phyloP scores from a whole-genome alignment of 2,888 invertebrate species.

The Campoplex nolae region DNA sequence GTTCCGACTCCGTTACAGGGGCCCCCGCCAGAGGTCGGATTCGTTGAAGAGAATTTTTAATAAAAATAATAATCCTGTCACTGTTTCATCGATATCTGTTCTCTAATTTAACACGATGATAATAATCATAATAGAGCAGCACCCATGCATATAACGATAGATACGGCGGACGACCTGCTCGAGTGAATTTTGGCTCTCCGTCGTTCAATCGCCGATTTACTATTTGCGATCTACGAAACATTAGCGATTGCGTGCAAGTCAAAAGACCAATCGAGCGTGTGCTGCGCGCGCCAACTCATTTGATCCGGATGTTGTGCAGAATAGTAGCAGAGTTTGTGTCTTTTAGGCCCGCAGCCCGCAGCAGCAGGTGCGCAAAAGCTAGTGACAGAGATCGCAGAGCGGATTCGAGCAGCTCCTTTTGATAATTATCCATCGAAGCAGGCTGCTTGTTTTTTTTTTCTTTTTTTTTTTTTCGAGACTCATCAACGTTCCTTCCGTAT shows the following conservation, averaged over 20 bases:
- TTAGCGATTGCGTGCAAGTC: no score
- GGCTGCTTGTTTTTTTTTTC: no score
- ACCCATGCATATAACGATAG: not conserved
- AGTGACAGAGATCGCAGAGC: conserved; percentile 44
- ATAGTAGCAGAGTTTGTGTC: conserved; percentile 36
- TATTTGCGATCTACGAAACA: not conserved
- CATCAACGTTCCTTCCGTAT: conserved; percentile 11
- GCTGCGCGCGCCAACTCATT: not conserved
- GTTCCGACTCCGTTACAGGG: no score
- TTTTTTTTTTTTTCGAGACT: no score
- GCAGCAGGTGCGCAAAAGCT: conserved; percentile 48
- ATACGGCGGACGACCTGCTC: not conserved
- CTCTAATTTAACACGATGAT: not conserved
- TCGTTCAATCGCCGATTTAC: not conserved
- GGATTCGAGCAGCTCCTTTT: no score
- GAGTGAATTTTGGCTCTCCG: not conserved
- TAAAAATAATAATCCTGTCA: not conserved
- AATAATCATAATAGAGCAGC: not conserved
- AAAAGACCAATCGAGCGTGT: conserved; percentile 7
- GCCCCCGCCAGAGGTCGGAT: not conserved
- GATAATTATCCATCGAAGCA: no score
- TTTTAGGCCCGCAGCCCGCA: conserved; percentile 49
- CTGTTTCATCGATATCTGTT: not conserved
- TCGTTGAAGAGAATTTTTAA: not conserved
- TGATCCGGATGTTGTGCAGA: conserved; percentile 57